Base-by-base conservation (phyloP, 2,888 invertebrate genomes). In the Andrena marginata region DNA sequence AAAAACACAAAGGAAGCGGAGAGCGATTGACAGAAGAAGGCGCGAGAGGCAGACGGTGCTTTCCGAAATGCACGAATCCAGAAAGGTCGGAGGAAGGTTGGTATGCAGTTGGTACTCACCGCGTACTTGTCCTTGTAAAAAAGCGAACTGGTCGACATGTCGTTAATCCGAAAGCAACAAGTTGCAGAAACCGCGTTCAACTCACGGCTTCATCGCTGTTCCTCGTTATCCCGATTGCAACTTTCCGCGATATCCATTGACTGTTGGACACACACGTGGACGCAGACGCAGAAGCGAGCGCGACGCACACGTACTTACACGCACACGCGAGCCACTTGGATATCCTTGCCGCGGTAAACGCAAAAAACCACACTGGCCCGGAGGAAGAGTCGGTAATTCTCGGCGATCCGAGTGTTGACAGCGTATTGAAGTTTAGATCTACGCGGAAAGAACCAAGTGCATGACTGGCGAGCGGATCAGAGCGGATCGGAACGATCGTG, bases 41-140 rank as follows among this genome's bases (percentile, higher is more conserved):
- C 31, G 6, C 29, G 31, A 1, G 5, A 51, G 35, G 5, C 16
- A 26, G 33, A 10, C 26, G 20, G 20, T 16, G 10, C 2, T 35
- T 33, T 54, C 35, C 10, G 10, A 63, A 2, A 42, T 59, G n/a
- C 13, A n/a, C 0, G 20, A 16, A 2, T 29, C 2, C 20, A 23
- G 31, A 16, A 67, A 48, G 16, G 16, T 42, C 13, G 29, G 0
- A n/a, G 13, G 20, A 67, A 23, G 35, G 10, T 33, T 54, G 23
- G 42, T 42, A 16, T 42, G 42, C 42, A 42, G 42, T 23, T 48
- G 31, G 10, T 74, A 92, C 93, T 93, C 86, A 93, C 93, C 86
- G 92, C 89, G 85, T 91, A 93, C 85, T 93, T 93, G 89, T 93
- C 93, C 91, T 93, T 93, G 91, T 93, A 93, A 86, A 93, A 93